Percentiles rank a stretch among this genome's conserved stretches.
Conservation (phyloP, 2,797 vertebrate species). For the Erethizon dorsatum region DNA sequence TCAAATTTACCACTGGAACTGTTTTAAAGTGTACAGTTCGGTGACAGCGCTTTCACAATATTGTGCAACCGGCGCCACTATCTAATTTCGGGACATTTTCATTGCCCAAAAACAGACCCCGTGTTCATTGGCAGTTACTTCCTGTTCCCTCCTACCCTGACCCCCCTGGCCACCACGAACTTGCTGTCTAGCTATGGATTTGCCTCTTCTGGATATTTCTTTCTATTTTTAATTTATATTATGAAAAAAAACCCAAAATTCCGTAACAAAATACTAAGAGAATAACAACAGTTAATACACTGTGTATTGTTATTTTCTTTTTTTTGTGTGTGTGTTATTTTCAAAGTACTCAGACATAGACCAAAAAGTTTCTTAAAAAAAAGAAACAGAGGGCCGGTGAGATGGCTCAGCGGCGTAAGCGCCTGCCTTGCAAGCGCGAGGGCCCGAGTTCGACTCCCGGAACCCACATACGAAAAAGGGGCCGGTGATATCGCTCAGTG, state of each 20-base stretch:
- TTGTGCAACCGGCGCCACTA: background rate
- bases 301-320: background rate
- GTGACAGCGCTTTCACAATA: background rate
- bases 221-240: background rate
- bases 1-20: background rate
- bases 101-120: background rate
- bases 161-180: background rate
- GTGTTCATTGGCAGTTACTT: background rate
- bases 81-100: conserved; percentile 13
- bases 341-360: background rate
- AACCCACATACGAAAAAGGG: no score
- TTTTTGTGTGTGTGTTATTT: no score
- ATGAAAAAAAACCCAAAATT: background rate
- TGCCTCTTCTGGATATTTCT: background rate
- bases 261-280: background rate
- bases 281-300: background rate
- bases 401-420: no score
- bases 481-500: no score
- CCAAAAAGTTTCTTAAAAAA: background rate
- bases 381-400: background rate
- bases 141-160: background rate
- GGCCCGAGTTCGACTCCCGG: no score
- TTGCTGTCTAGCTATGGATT: background rate
- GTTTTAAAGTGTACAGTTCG: background rate
- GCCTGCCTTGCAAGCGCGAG: no score